phyloP scores from a whole-genome alignment of 2,797 vertebrate species.

The Esox masquinongy region DNA sequence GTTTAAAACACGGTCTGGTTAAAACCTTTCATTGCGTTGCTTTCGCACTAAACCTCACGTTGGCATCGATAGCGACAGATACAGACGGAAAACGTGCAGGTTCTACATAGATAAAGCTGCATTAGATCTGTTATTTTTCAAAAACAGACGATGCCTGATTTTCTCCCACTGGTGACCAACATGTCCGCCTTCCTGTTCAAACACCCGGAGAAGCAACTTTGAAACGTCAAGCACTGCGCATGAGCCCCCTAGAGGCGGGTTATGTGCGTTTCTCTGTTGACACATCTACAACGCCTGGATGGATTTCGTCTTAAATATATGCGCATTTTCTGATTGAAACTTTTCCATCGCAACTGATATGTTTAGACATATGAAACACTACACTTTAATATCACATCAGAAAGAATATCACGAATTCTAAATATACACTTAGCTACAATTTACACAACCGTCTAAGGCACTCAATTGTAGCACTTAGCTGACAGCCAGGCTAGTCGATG shows the following conservation, averaged over 20 bases:
- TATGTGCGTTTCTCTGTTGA: conserved; percentile 25
- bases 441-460: no score
- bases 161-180: conserved; percentile 80
- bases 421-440: no score
- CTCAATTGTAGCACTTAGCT: no score
- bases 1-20: conserved; percentile 64
- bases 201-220: conserved; percentile 74
- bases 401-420: no score
- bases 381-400: no score
- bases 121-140: conserved; percentile 52
- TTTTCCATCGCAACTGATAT: no score
- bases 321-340: no score
- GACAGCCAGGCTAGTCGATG: no score
- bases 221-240: conserved; percentile 75
- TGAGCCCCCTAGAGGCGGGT: conserved; percentile 54
- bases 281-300: no score
- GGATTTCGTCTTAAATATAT: no score
- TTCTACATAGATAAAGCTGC: conserved; percentile 18
- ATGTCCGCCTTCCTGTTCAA: conserved; percentile 98
- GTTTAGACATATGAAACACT: no score
- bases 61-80: conserved; percentile 40
- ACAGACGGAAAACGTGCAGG: conserved; percentile 11
- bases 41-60: conserved; percentile 38
- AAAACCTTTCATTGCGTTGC: conserved; percentile 47
- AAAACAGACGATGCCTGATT: conserved; percentile 70